A percentile compares a stretch with the other conserved stretches of the same genome.
These are phyloP conservation scores for Propithecus perrieri DNA, from an alignment of 2,797 vertebrate genomes.

Conservation along the genomic window DNA sequence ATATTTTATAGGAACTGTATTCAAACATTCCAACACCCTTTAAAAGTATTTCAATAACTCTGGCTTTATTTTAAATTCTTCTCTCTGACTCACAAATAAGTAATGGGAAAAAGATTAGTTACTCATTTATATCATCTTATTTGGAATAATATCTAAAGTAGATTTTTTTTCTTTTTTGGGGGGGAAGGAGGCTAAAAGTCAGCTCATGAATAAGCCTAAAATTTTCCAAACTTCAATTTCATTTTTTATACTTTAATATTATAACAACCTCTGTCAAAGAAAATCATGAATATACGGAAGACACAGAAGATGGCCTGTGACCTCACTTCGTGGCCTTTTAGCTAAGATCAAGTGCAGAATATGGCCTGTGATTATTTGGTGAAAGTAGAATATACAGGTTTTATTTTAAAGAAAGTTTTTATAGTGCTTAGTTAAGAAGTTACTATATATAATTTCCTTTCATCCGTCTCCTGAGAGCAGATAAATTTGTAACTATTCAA, in stretches of 20 bases:
- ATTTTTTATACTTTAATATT: neutral
- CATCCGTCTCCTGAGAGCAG: neutral
- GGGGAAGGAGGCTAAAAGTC: neutral
- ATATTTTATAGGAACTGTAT: neutral
- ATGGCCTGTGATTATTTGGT: neutral
- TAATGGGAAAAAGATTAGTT: neutral
- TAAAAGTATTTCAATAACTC: neutral
- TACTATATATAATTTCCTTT: neutral
- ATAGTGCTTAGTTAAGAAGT: neutral
- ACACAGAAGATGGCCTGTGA: neutral
- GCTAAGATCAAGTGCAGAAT: neutral
- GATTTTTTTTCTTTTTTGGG: neutral
- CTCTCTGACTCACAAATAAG: neutral
- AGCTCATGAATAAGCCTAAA: neutral
- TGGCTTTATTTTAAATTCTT: neutral
- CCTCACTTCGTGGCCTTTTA: neutral
- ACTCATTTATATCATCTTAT: neutral
- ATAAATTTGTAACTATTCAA: constrained; percentile 50
- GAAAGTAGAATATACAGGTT: neutral
- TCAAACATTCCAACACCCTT: neutral
- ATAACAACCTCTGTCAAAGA: neutral
- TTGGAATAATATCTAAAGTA: neutral
- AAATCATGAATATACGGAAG: neutral
- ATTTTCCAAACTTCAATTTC: neutral
- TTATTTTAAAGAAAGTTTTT: neutral